Conservation (phyloP, 23 tunicate genomes). For the Aplidium turbinatum region DNA sequence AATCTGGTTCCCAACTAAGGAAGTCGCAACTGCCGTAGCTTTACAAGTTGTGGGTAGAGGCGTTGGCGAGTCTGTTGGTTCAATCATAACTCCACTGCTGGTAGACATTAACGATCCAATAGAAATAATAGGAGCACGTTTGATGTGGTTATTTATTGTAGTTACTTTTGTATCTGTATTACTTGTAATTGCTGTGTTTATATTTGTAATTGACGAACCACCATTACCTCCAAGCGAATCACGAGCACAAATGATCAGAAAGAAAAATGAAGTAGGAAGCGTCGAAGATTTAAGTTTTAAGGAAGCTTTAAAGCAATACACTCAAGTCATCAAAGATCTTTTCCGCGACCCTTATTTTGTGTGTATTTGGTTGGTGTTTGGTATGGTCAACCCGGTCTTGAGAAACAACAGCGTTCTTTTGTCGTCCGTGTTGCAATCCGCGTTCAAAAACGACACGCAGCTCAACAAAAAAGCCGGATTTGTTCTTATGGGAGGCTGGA, state of each 20-base stretch:
- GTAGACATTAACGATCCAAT: conserved; percentile 16
- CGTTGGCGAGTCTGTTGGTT: conserved; percentile 68
- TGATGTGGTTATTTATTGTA: conserved; percentile 40
- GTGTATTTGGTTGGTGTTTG: conserved; percentile 53
- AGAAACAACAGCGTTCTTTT: conserved; percentile 61
- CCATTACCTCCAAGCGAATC: conserved; percentile 70
- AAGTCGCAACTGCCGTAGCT: conserved; percentile 79
- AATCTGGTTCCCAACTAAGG: conserved; percentile 61
- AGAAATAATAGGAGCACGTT: conserved; percentile 26
- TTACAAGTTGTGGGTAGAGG: conserved; percentile 67
- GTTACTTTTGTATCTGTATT: conserved; percentile 16
- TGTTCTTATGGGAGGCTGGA: conserved; percentile 65
- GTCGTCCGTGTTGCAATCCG: conserved; percentile 48
- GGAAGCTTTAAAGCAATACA: conserved; percentile 33
- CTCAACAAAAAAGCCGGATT: conserved; percentile 37
- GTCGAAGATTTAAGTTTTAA: conserved; percentile 11
- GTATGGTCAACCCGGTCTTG: conserved; percentile 58
- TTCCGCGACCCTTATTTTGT: conserved; percentile 43
- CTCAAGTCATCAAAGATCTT: conserved; percentile 23
- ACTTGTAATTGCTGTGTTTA: not conserved
- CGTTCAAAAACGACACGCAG: conserved; percentile 17
- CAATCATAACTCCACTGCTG: conserved; percentile 40
- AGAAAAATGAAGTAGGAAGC: not conserved
- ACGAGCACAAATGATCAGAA: conserved; percentile 22
- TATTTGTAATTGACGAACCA: conserved; percentile 44